Percentiles rank a stretch among this genome's conserved stretches.
Evolutionary conservation across 2,113 vertebrate species (phyloP).

Genomic region (Antidorcas marsupialis): DNA sequence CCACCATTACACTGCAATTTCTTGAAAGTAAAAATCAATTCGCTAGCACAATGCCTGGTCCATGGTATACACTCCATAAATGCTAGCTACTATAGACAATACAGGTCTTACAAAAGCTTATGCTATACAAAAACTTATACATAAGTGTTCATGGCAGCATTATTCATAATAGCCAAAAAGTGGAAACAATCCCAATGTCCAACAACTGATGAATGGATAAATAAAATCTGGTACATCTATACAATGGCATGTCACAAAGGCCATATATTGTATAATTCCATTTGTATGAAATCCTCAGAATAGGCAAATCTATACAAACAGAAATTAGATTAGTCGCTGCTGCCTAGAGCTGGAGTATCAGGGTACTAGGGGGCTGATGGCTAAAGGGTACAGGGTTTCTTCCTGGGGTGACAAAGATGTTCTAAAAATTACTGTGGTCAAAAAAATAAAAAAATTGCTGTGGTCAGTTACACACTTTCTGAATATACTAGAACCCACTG

Average conservation of each 20-base stretch:
- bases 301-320: neutral
- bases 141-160: neutral
- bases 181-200: neutral
- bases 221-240: neutral
- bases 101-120: neutral
- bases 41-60: neutral
- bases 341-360: neutral
- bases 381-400: neutral
- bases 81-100: neutral
- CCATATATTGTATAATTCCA: neutral
- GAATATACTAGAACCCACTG: neutral
- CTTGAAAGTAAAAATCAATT: neutral
- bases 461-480: neutral
- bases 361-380: neutral
- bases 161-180: neutral
- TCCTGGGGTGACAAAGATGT: neutral
- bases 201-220: neutral
- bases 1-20: neutral
- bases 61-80: neutral
- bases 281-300: neutral
- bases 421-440: neutral
- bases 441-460: neutral
- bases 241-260: neutral
- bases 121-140: neutral
- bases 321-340: neutral